Evolutionary conservation across 2,888 invertebrate genomes (phyloP).

Genomic region (Mythimna pallens): DNA sequence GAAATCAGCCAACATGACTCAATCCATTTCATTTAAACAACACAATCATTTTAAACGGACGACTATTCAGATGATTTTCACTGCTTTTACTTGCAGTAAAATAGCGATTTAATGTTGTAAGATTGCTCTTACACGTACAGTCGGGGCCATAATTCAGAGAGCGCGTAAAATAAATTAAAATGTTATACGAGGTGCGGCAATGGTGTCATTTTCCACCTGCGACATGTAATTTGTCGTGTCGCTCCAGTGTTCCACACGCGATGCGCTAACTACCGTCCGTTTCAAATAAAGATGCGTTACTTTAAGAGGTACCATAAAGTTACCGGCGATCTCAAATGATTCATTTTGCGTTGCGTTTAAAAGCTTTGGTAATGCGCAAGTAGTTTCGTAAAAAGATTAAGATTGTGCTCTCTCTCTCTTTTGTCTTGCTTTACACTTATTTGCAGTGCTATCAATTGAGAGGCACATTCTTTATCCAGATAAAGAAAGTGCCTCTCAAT

Average conservation of each 20-base stretch:
- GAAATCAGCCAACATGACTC: slow-evolving; percentile 15
- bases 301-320: slow-evolving; percentile 31
- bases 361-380: slow-evolving; percentile 37
- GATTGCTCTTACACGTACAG: slow-evolving; percentile 52
- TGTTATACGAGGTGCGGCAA: slow-evolving; percentile 67
- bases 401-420: slow-evolving; percentile 40
- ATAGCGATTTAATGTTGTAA: slow-evolving; percentile 53
- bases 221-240: slow-evolving; percentile 73
- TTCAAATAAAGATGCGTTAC: slow-evolving; percentile 58
- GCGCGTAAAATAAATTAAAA: slow-evolving; percentile 72
- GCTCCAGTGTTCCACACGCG: slow-evolving; percentile 67
- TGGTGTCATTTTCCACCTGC: slow-evolving; percentile 70
- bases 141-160: slow-evolving; percentile 64
- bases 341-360: slow-evolving; percentile 47
- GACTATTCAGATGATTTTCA: slow-evolving; percentile 42
- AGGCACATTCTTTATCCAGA: slow-evolving; percentile 37
- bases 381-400: slow-evolving; percentile 47
- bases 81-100: slow-evolving; percentile 60
- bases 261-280: slow-evolving; percentile 51
- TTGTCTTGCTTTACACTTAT: slow-evolving; percentile 36
- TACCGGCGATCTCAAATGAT: slow-evolving; percentile 30
- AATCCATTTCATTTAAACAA: slow-evolving; percentile 22
- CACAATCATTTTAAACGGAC: slow-evolving; percentile 32
- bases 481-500: no score
- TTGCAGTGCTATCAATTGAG: slow-evolving; percentile 28